Conservation (phyloP, 2,113 vertebrate species). For the Syngnathus scovelli region DNA sequence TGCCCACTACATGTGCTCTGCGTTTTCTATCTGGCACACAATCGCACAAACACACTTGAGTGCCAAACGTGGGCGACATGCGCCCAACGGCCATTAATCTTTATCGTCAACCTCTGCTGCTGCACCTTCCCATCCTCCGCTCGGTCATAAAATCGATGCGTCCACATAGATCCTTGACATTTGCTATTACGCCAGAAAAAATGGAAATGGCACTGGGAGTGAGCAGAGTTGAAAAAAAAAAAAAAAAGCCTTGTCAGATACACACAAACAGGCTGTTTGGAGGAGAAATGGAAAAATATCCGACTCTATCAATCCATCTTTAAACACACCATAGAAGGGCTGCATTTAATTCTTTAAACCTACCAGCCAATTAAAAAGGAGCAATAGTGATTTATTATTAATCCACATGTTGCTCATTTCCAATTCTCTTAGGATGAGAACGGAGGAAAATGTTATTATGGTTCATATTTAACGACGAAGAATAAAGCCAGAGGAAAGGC, state of each 20-base stretch:
- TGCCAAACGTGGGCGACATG: constrained; percentile 28
- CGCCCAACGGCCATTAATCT: constrained; percentile 50
- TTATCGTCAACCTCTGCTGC: constrained; percentile 27
- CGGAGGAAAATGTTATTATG: constrained; percentile 6
- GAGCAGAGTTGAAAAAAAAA: constrained; percentile 10
- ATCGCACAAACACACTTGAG: constrained; percentile 14
- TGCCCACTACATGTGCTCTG: constrained; percentile 8
- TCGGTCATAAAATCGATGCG: constrained; percentile 55
- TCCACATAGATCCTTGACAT: constrained; percentile 36
- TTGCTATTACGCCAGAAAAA: constrained; percentile 29
- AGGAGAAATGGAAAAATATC: not conserved
- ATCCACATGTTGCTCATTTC: constrained; percentile 33
- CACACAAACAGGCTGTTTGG: not conserved
- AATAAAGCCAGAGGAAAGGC: constrained; percentile 40
- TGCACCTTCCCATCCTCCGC: constrained; percentile 25
- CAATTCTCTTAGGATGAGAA: constrained; percentile 19
- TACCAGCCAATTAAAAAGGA: constrained; percentile 20
- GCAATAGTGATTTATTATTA: constrained; percentile 38
- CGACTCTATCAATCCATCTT: not conserved
- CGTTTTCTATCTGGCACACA: constrained; percentile 14
- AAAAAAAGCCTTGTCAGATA: constrained; percentile 10
- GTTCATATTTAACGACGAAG: constrained; percentile 24
- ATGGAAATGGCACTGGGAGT: constrained; percentile 25
- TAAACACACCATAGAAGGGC: not conserved
- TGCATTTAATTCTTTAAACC: not conserved